Evolutionary conservation across 1,140 invertebrate genomes (phyloP).

Genomic region (Calliphora vicina): DNA sequence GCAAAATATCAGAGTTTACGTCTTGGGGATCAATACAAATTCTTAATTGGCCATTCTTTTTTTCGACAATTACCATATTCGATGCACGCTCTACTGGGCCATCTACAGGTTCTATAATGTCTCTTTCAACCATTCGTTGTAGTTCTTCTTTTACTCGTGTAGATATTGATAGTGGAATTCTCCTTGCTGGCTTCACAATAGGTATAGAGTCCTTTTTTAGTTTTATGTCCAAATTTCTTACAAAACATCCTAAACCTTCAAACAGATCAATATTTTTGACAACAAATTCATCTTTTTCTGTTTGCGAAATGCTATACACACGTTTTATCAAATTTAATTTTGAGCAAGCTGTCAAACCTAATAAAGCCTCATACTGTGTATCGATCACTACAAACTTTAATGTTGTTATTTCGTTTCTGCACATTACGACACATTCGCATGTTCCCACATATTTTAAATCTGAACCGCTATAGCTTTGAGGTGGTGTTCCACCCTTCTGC

Average conservation of each 20-base stretch:
- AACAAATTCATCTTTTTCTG: no score
- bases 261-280: no score
- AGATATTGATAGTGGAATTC: not conserved
- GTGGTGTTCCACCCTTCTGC: no score
- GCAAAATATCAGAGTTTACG: constrained; percentile 21
- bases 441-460: not conserved
- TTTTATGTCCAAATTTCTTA: constrained; percentile 19
- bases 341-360: not conserved
- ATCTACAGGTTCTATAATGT: not conserved
- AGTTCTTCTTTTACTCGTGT: not conserved
- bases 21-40: constrained; percentile 24
- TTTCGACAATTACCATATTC: constrained; percentile 19
- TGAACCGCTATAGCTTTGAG: no score
- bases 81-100: not conserved
- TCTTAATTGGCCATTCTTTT: constrained; percentile 14
- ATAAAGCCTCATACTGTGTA: not conserved
- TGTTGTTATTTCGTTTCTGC: not conserved
- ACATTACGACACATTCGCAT: constrained; percentile 6
- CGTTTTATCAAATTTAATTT: not conserved
- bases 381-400: not conserved
- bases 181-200: not conserved
- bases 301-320: no score
- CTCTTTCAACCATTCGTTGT: not conserved
- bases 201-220: not conserved
- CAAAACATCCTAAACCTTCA: constrained; percentile 7